phyloP scores from a whole-genome alignment of 2,888 invertebrate species.

The Catotricha subobsoleta region DNA sequence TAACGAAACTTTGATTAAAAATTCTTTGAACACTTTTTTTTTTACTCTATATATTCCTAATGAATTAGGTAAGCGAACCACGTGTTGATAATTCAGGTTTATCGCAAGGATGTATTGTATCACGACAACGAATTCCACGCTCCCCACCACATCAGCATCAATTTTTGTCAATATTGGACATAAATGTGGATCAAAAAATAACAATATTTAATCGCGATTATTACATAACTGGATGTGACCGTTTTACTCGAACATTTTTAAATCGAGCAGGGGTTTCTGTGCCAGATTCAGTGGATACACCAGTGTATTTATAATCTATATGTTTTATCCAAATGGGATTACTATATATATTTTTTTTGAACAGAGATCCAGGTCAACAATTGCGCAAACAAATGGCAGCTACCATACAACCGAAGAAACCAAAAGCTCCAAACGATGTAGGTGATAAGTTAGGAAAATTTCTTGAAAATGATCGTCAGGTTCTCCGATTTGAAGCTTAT shows the following conservation, averaged over 20 bases:
- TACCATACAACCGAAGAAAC: constrained; percentile 15
- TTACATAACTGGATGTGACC: constrained; percentile 70
- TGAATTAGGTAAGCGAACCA: constrained; percentile 54
- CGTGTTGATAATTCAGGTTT: constrained; percentile 67
- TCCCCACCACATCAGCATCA: constrained; percentile 53
- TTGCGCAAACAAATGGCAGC: constrained; percentile 22
- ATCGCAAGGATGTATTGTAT: constrained; percentile 65
- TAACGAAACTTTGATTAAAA: too few relatives aligned
- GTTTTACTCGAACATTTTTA: constrained; percentile 69
- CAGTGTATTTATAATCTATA: constrained; percentile 24
- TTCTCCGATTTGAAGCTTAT: constrained; percentile 60
- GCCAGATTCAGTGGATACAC: constrained; percentile 44
- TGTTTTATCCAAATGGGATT: not conserved
- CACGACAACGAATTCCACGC: constrained; percentile 63
- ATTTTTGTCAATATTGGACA: constrained; percentile 67
- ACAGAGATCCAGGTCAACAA: constrained; percentile 33
- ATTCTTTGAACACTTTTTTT: too few relatives aligned
- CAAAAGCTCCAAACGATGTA: constrained; percentile 23
- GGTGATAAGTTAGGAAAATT: constrained; percentile 54
- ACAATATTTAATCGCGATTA: constrained; percentile 65
- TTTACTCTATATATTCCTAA: too few relatives aligned
- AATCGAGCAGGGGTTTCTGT: constrained; percentile 71
- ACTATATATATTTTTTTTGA: constrained; percentile 6
- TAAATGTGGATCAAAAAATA: constrained; percentile 68
- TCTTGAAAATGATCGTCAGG: constrained; percentile 60